Evolutionary conservation across 2,113 vertebrate species (phyloP).

Genomic region (Platichthys flesus): DNA sequence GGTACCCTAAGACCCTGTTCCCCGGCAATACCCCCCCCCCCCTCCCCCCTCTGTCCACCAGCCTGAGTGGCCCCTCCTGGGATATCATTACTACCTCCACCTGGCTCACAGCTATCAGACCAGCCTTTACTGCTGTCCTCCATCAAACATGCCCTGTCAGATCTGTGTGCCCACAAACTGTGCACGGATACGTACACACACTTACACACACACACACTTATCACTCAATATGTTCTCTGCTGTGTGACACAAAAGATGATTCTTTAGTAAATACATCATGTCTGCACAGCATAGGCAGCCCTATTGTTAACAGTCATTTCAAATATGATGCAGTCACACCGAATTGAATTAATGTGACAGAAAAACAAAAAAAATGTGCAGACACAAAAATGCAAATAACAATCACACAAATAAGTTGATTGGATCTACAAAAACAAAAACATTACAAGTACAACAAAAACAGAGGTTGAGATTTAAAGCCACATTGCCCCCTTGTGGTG

Average conservation of each 20-base stretch:
- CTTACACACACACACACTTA: neutral
- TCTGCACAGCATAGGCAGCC: no score
- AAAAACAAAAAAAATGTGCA: neutral
- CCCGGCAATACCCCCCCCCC: neutral
- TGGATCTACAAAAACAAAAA: neutral
- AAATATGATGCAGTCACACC: no score
- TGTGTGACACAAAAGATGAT: neutral
- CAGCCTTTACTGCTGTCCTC: constrained; percentile 40
- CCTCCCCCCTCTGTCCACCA: neutral
- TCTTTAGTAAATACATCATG: neutral
- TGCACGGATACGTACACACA: neutral
- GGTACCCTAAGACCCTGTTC: constrained; percentile 14
- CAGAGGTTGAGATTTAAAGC: constrained; percentile 42
- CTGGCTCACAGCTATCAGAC: constrained; percentile 51
- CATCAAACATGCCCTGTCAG: constrained; percentile 37
- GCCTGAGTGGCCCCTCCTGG: constrained; percentile 41
- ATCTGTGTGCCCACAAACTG: constrained; percentile 5
- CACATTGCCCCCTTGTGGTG: constrained; percentile 76
- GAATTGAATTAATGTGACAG: no score
- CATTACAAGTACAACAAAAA: neutral
- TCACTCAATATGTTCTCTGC: neutral
- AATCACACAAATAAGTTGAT: neutral
- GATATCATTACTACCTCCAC: constrained; percentile 65
- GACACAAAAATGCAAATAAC: neutral
- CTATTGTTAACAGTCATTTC: no score